A percentile compares a stretch with the other conserved stretches of the same genome.
These are phyloP conservation scores for Dolichopus griseipennis DNA, from an alignment of 2,888 invertebrate genomes.

Conservation along the genomic window DNA sequence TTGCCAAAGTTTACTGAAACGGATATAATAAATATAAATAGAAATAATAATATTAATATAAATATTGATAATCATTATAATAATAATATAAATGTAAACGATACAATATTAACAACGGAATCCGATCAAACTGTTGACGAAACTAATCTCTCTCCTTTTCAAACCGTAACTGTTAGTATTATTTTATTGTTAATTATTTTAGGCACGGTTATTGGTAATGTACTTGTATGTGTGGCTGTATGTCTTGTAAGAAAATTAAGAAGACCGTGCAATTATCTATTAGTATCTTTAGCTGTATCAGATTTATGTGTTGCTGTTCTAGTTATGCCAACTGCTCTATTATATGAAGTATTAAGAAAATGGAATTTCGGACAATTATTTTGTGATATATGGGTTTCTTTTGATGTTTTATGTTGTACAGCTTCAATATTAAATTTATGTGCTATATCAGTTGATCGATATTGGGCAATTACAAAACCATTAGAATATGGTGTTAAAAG, in stretches of 20 bases:
- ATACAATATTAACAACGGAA: slow-evolving; percentile 4
- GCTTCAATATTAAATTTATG: slow-evolving; percentile 98
- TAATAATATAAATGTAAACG: not conserved
- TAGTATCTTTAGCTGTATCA: slow-evolving; percentile 91
- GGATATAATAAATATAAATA: not conserved
- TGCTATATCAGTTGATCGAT: slow-evolving; percentile 95
- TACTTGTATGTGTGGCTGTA: slow-evolving; percentile 90
- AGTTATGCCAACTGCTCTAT: slow-evolving; percentile 95
- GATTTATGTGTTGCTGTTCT: slow-evolving; percentile 91
- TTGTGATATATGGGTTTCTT: slow-evolving; percentile 94
- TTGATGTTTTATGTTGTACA: slow-evolving; percentile 94
- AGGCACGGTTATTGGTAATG: slow-evolving; percentile 78
- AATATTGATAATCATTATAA: slow-evolving; percentile 7
- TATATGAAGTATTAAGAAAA: slow-evolving; percentile 83
- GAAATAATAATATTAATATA: not conserved
- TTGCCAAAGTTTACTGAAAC: not conserved
- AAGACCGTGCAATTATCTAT: slow-evolving; percentile 80
- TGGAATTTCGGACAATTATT: slow-evolving; percentile 90
- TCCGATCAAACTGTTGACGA: not conserved
- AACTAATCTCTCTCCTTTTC: slow-evolving; percentile 32
- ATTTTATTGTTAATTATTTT: slow-evolving; percentile 66
- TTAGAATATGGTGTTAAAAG: slow-evolving; percentile 91
- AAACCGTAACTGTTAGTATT: slow-evolving; percentile 60
- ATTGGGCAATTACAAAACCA: slow-evolving; percentile 86
- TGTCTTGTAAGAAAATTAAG: slow-evolving; percentile 86